Evolutionary conservation across 2,888 invertebrate genomes (phyloP).

Genomic region (Aphelenchoides bicaudatus): DNA sequence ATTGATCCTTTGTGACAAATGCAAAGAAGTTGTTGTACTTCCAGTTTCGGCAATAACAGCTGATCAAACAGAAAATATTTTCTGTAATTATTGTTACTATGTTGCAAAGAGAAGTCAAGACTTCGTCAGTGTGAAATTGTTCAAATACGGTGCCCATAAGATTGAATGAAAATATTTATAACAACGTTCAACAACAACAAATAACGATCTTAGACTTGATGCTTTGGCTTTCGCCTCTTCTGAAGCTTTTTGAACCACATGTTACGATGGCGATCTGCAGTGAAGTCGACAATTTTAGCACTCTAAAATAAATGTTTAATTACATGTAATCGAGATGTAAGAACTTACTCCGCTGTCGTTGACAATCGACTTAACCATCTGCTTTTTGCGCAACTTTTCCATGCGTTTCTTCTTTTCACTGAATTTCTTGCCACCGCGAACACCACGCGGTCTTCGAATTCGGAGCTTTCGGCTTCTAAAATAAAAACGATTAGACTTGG

Average conservation of each 20-base stretch:
- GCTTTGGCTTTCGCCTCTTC: constrained; percentile 53
- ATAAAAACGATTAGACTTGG: constrained; percentile 1
- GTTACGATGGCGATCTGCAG: constrained; percentile 40
- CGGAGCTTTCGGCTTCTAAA: background rate
- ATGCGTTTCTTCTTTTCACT: constrained; percentile 33
- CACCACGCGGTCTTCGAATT: constrained; percentile 35
- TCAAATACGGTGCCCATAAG: background rate
- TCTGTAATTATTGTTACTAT: constrained; percentile 17
- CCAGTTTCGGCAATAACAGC: constrained; percentile 5
- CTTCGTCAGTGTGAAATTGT: background rate
- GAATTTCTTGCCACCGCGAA: constrained; percentile 45
- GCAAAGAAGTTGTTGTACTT: constrained; percentile 2
- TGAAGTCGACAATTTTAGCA: constrained; percentile 39
- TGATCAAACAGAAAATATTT: background rate
- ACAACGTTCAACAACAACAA: constrained; percentile 31
- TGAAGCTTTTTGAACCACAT: constrained; percentile 58
- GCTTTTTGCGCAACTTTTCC: constrained; percentile 20
- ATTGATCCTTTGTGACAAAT: background rate
- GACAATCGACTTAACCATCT: constrained; percentile 17
- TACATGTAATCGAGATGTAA: background rate
- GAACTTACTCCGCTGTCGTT: constrained; percentile 19
- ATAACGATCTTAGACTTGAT: constrained; percentile 37
- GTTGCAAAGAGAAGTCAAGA: constrained; percentile 3
- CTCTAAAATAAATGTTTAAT: constrained; percentile 11
- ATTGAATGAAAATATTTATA: constrained; percentile 18